phyloP scores from a whole-genome alignment of 92 coral and sea anemone species.

The Bergia puertoricense region DNA sequence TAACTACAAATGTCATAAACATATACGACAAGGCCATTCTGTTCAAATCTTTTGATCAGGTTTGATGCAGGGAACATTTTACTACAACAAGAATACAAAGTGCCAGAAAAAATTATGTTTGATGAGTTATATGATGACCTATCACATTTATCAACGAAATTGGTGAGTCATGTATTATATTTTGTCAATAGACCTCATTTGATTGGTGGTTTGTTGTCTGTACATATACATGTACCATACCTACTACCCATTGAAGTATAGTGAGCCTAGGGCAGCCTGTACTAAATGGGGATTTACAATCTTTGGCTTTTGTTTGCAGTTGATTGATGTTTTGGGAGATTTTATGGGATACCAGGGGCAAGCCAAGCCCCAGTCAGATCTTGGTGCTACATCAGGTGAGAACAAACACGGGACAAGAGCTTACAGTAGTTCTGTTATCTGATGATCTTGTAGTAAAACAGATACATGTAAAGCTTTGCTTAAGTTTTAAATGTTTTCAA shows the following conservation, averaged over 20 bases:
- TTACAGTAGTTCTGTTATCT: too few relatives aligned
- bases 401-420: neutral
- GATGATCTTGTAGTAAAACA: too few relatives aligned
- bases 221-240: too few relatives aligned
- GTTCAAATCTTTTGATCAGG: conserved; percentile 34
- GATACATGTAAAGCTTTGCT: too few relatives aligned
- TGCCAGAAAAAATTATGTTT: conserved; percentile 71
- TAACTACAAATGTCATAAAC: neutral
- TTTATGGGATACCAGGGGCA: conserved; percentile 9
- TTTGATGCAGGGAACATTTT: conserved; percentile 85
- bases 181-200: neutral
- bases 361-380: conserved; percentile 22
- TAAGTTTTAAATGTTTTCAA: too few relatives aligned
- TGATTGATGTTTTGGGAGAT: conserved; percentile 27
- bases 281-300: neutral
- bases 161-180: conserved; percentile 57
- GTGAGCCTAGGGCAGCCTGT: neutral
- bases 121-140: conserved; percentile 77
- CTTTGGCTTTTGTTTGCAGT: conserved; percentile 26
- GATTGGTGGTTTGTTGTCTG: neutral
- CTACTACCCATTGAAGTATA: neutral
- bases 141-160: conserved; percentile 68
- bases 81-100: conserved; percentile 70
- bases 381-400: conserved; percentile 27
- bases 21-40: neutral